Percentiles rank a stretch among this genome's conserved stretches.
These are phyloP conservation scores for Pseudochirops cupreus DNA, from an alignment of 2,797 vertebrate species.

Conservation along the genomic window DNA sequence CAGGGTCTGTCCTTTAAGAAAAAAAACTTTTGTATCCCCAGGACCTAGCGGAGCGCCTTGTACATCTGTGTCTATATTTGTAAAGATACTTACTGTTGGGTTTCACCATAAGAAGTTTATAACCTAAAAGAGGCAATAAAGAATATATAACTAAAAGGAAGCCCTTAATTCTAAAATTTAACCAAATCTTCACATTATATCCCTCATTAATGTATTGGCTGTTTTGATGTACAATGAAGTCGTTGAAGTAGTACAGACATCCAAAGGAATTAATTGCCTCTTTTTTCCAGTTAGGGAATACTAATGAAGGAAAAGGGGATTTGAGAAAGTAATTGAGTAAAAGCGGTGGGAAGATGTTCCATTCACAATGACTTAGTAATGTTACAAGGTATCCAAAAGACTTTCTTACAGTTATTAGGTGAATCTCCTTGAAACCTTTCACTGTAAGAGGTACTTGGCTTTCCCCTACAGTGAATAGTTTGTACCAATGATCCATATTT, in stretches of 20 bases:
- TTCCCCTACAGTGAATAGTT: not conserved
- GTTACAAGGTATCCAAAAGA: conserved; percentile 16
- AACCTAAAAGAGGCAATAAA: not conserved
- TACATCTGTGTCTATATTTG: not conserved
- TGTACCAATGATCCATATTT: conserved; percentile 3
- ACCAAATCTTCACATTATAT: conserved; percentile 18
- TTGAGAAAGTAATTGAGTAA: conserved; percentile 20
- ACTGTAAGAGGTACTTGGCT: not conserved
- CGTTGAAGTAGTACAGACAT: not conserved
- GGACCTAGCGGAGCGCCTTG: not conserved
- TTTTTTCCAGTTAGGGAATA: conserved; percentile 19
- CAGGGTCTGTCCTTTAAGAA: not conserved
- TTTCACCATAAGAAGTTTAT: not conserved
- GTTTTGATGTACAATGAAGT: not conserved
- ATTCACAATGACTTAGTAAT: not conserved
- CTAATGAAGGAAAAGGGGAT: conserved; percentile 11
- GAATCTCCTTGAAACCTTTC: conserved; percentile 25
- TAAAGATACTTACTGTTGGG: not conserved
- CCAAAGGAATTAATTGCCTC: not conserved
- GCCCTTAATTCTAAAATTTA: conserved; percentile 19
- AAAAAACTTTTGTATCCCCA: not conserved
- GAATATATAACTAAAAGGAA: not conserved
- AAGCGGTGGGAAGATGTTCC: not conserved
- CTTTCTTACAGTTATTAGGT: not conserved
- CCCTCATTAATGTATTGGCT: not conserved